Evolutionary conservation across 2,797 vertebrate genomes (phyloP), one percentile per base, ranked within the genome.

Genomic region (Phrynocephalus forsythii): DNA sequence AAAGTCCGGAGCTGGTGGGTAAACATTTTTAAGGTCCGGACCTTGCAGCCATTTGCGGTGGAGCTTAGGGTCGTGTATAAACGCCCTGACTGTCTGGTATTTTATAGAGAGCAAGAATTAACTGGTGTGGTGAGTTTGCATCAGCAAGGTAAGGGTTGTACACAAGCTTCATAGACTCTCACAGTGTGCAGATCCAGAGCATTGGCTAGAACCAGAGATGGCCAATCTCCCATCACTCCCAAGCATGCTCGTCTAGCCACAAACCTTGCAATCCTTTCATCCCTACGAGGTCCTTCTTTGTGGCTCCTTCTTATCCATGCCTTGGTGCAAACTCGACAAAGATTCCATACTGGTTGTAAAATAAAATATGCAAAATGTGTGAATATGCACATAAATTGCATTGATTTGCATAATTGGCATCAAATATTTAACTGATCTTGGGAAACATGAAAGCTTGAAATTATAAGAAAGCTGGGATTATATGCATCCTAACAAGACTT

Each of bases 341-440:
- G 38, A 38, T 80, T 56, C 60, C 30, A 24, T 66, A 3, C 60
- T 30, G 5, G 20, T 15, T 66, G 24, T 24, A 44, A 22, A 38
- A 15, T 44, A 66, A 81, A 81, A 38, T 24, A 16, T 81, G 60
- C 30, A 81, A 81, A 66, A 66, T 66, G 79, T 66, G 79, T 33
- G 30, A 50, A 60, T 60, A 79, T 79, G 78, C 78, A 79, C 52
- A 79, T 79, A 79, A 79, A 79, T 79, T 79, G 18, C 30, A 26
- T 66, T 81, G 60, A 81, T 66, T 38, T 81, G 79, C 60, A 66
- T 81, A 66, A 81, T 67, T 81, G 79, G 22, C 33, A 81, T 81
- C 79, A 66, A 81, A 66, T 81, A 66, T 81, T 79, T 79, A 79
- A 79, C 78, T 60, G 78, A 79, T 79, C 78, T 79, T 79, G 16